Base-by-base conservation (phyloP, 1,140 invertebrate genomes). In the Mizuhopecten yessoensis region DNA sequence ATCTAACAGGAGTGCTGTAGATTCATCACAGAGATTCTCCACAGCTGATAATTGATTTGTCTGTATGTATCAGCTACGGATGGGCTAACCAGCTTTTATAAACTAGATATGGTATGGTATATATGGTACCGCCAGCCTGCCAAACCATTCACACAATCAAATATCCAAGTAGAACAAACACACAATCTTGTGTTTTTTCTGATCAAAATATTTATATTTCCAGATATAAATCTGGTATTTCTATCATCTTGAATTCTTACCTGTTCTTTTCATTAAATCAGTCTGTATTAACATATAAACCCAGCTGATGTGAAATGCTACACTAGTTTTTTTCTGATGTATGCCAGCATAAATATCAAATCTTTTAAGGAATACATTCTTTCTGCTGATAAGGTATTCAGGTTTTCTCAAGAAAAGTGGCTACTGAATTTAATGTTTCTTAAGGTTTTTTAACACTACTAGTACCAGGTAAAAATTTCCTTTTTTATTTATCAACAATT, bases 31-130 rank as follows among this genome's bases (percentile, higher is more conserved):
- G 20, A n/a, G 57, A 75, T 75, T 29, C 11, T 75, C 23, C 15
- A 75, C 57, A 75, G 57, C 23, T 75, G 57, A 75, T 75, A 75
- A 75, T 75, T 75, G 57, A 75, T 75, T 75, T 75, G 57, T 75
- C 57, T 75, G 57, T 75, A n/a, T 29, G 57, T 75, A 75, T 75
- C 57, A 29, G 57, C 57, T 29, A 75, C n/a, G 57, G 57, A 75
- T 75, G 57, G 57, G 57, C n/a, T 75, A 0, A 23, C 57, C 57
- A 75, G 57, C 57, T 29, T 75, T 75, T 75, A 75, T 75, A 75
- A 75, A n/a, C 57, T 75, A 29, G 57, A 75, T 75, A 75, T 75
- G 57, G 57, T 0, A 5, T 75, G 57, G 57, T 75, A 75, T 75
- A 75, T 75, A 75, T 75, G 57, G 57, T 75, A 29, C 57, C 1